Conservation (phyloP, 2,797 vertebrate species). For the Pipistrellus pipistrellus region DNA sequence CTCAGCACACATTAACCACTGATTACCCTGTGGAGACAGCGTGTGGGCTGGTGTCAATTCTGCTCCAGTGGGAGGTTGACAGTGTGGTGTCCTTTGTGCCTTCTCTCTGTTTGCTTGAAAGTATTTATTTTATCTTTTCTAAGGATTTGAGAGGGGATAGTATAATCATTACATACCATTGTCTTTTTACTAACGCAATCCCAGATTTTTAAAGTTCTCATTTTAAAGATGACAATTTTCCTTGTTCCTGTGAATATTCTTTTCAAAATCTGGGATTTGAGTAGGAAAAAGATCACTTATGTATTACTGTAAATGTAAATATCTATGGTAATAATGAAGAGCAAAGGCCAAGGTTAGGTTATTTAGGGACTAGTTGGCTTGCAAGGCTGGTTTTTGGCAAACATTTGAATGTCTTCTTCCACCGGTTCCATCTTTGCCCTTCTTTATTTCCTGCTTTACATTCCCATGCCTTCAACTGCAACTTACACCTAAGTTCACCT, state of each 20-base stretch:
- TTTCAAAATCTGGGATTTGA: not conserved
- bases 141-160: not conserved
- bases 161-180: not conserved
- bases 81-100: not conserved
- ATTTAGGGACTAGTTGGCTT: not conserved
- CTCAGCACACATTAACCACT: rapidly evolving
- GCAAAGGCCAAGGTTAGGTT: not conserved
- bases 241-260: not conserved
- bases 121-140: not conserved
- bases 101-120: not conserved
- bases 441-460: not conserved
- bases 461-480: not conserved
- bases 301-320: not conserved
- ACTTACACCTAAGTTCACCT: not conserved
- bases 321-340: too few species aligned
- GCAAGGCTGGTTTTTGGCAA: not conserved
- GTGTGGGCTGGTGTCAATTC: not conserved
- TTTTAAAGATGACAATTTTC: not conserved
- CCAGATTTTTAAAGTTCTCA: not conserved
- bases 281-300: not conserved
- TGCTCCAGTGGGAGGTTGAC: not conserved
- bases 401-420: not conserved
- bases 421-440: not conserved
- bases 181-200: not conserved
- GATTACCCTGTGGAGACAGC: not conserved